Evolutionary conservation across 2,888 invertebrate genomes (phyloP).

Genomic region (Ophion obscuratus): DNA sequence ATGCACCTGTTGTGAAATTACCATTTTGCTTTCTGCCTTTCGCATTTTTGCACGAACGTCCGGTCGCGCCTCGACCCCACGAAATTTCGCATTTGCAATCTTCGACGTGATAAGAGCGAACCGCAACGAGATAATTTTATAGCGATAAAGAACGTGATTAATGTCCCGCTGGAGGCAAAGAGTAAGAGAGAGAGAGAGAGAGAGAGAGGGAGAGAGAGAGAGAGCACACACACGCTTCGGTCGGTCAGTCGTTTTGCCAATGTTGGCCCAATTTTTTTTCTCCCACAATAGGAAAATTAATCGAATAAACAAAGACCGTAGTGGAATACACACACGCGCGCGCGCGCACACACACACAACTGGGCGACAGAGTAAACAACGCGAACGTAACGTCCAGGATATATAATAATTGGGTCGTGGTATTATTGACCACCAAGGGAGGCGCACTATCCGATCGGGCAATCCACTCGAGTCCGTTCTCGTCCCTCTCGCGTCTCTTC

Average conservation of each 20-base stretch:
- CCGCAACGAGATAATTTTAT: conserved; percentile 22
- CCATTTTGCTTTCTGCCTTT: not conserved
- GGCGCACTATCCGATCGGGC: conserved; percentile 47
- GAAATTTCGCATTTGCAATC: not conserved
- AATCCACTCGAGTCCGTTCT: conserved; percentile 49
- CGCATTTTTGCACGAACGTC: not conserved
- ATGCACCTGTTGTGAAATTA: no score
- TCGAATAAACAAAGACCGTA: no score
- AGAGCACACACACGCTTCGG: not conserved
- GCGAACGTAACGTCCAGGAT: conserved; percentile 12
- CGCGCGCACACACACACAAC: not conserved
- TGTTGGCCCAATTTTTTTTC: conserved; percentile 18
- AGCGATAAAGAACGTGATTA: conserved; percentile 8
- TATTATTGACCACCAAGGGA: conserved; percentile 41
- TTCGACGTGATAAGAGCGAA: conserved; percentile 17
- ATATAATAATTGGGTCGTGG: conserved; percentile 48
- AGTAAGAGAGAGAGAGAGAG: not conserved
- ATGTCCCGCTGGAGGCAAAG: not conserved
- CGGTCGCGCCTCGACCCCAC: not conserved
- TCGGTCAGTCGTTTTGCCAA: not conserved
- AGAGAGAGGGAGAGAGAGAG: no score
- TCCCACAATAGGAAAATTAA: not conserved
- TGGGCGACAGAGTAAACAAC: conserved; percentile 1
- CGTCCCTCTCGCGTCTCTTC: not conserved
- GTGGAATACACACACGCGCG: not conserved